Evolutionary conservation across 2,113 vertebrate species (phyloP), one percentile per base, ranked within the genome.

Genomic region (Mesembrinibis cayennensis): DNA sequence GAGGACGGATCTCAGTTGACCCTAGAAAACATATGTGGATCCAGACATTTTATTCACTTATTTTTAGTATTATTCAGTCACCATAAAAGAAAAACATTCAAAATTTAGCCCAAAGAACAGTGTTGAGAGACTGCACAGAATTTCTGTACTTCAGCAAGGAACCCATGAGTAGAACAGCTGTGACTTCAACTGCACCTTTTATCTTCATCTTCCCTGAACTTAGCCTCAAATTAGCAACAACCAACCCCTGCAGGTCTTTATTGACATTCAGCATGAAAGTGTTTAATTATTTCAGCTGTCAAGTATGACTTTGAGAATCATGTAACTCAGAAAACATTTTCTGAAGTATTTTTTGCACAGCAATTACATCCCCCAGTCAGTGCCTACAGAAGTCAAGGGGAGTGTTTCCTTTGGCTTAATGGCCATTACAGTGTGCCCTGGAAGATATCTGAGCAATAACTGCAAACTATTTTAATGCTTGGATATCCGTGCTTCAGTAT

Each of bases 221-320:
- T 47, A 77, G 63, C 69, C 94, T 95, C 91, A 95, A 96, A 97
- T 87, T 71, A 77, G 92, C 65, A n/a, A n/a, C n/a, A n/a, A n/a
- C n/a, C n/a, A n/a, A n/a, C n/a, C n/a, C n/a, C n/a, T n/a, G 30
- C 56, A 88, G 59, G 82, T 69, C 92, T 95, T 69, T 94, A 96
- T 3, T 82, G 82, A 83, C 66, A 87, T 95, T 94, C 87, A 86
- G 82, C 81, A 88, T 70, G 52, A 70, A 96, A 95, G 76, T 56
- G 36, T 73, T 96, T 84, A 62, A 92, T 89, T 96, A 97, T 94
- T 97, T 95, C 89, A 88, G 66, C 50, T 95, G 79, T 77, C 49
- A 91, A 93, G 32, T 56, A 77, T 20, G 61, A 95, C 53, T 85
- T 30, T 63, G 74, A 97, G 94, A 95, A 83, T 56, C 94, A 93